A percentile compares a stretch with the other conserved stretches of the same genome.
Conservation (phyloP, 2,888 invertebrate genomes). For the Tetragnatha montana region DNA sequence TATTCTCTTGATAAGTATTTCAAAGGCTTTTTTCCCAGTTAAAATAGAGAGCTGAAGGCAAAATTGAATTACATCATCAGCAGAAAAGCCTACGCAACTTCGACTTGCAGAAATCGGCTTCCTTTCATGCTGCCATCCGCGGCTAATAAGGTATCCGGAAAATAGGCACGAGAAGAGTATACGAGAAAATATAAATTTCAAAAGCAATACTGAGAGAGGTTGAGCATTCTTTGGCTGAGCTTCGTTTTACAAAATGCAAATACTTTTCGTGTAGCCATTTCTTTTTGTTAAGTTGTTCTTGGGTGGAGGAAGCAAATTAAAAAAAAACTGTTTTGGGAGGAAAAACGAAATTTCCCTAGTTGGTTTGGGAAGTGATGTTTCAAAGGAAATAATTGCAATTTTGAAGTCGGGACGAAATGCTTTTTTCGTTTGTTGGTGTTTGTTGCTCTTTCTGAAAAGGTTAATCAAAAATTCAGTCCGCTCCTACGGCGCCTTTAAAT, state of each 20-base stretch:
- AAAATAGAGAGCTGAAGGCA: neutral
- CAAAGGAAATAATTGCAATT: neutral
- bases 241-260: neutral
- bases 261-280: neutral
- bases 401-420: neutral
- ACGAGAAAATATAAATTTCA: neutral
- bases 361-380: slow-evolving; percentile 5
- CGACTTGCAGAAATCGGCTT: neutral
- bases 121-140: neutral
- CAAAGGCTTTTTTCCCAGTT: neutral
- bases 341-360: neutral
- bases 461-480: neutral
- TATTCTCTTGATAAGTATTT: neutral
- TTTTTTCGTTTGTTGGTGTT: neutral
- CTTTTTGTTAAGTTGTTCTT: neutral
- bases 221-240: no score
- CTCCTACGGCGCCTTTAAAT: no score
- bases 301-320: neutral
- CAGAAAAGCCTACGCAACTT: neutral
- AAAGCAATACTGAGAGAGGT: neutral
- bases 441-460: neutral
- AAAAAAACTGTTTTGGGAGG: neutral
- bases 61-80: neutral
- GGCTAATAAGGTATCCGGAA: neutral
- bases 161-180: neutral